A percentile compares a stretch with the other conserved stretches of the same genome.
Evolutionary conservation across 2,797 vertebrate species (phyloP).

Genomic region (Coreius guichenoti): DNA sequence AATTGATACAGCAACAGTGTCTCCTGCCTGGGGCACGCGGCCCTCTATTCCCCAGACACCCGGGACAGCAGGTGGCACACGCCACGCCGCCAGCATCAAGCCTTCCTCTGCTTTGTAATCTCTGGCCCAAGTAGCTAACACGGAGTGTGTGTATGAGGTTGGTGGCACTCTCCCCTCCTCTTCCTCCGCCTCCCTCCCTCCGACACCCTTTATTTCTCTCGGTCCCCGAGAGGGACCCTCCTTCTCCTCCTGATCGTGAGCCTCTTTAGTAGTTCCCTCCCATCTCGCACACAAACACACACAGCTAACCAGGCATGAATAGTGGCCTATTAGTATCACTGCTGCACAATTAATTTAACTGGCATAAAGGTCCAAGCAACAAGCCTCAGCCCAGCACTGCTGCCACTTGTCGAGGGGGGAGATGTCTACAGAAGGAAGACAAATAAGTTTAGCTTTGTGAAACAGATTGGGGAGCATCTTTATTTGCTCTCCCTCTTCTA

Average conservation of each 20-base stretch:
- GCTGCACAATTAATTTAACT: constrained; percentile 74
- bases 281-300: constrained; percentile 73
- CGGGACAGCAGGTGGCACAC: constrained; percentile 82
- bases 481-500: neutral
- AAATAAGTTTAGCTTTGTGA: neutral
- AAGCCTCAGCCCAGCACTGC: constrained; percentile 59
- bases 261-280: constrained; percentile 76
- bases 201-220: constrained; percentile 66
- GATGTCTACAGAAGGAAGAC: constrained; percentile 41
- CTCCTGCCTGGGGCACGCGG: constrained; percentile 60
- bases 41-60: constrained; percentile 75
- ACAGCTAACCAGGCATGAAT: constrained; percentile 79
- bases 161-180: constrained; percentile 44
- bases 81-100: constrained; percentile 66
- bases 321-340: constrained; percentile 82
- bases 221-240: constrained; percentile 56
- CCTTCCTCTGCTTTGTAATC: constrained; percentile 53
- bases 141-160: constrained; percentile 47
- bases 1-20: constrained; percentile 79
- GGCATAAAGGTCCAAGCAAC: constrained; percentile 70
- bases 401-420: constrained; percentile 76
- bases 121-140: constrained; percentile 43
- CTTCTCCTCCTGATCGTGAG: constrained; percentile 69
- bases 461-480: neutral
- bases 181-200: constrained; percentile 32